Evolutionary conservation across 2,113 vertebrate genomes (phyloP).

Genomic region (Macquaria australasica): DNA sequence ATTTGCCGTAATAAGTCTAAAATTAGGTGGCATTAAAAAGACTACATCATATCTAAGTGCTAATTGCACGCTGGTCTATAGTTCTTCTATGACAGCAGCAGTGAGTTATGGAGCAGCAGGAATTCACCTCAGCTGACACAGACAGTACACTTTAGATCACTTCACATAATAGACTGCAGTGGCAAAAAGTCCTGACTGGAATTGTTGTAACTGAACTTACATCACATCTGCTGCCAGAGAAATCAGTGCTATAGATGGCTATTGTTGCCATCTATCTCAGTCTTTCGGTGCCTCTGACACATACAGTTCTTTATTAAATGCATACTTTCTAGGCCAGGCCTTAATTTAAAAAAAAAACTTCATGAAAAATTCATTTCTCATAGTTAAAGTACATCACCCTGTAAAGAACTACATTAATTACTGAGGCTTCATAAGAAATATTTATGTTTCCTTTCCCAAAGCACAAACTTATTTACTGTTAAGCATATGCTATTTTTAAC

Average conservation of each 20-base stretch:
- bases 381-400: slow-evolving; percentile 42
- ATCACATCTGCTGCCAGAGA: slow-evolving; percentile 1
- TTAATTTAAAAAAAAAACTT: slow-evolving; percentile 29
- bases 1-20: background rate
- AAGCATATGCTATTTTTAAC: background rate
- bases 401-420: slow-evolving; percentile 66
- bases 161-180: background rate
- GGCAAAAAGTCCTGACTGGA: background rate
- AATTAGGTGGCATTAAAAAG: background rate
- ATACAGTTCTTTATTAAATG: slow-evolving; percentile 8
- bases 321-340: slow-evolving; percentile 24
- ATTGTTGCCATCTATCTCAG: background rate
- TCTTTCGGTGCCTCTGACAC: background rate
- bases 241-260: background rate
- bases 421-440: slow-evolving; percentile 60
- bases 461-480: slow-evolving; percentile 15
- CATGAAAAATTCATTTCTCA: slow-evolving; percentile 65
- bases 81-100: background rate
- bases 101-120: background rate
- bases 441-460: slow-evolving; percentile 50
- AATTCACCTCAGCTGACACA: background rate
- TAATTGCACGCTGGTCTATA: background rate
- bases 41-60: background rate
- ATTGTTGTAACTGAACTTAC: background rate
- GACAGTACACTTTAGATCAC: background rate